A percentile compares a stretch with the other conserved stretches of the same genome.
phyloP scores from a whole-genome alignment of 2,888 invertebrate species.

The Patella ulyssiponensis region DNA sequence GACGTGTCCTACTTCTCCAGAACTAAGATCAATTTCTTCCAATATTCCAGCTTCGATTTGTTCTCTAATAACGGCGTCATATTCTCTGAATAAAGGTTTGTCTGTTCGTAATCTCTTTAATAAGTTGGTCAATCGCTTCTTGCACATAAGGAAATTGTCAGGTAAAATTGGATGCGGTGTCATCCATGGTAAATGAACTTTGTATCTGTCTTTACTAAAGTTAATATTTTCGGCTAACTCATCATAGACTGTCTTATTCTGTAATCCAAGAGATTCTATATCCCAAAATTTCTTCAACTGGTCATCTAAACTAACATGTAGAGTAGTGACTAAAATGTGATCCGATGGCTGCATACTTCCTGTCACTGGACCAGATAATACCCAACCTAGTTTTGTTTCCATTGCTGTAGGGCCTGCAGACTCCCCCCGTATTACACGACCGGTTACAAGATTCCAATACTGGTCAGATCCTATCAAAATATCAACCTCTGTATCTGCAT shows the following conservation, averaged over 20 bases:
- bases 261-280: not conserved
- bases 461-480: not conserved
- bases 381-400: not conserved
- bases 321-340: not conserved
- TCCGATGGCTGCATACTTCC: not conserved
- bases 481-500: not conserved
- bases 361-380: not conserved
- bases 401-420: not conserved
- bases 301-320: no score
- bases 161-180: not conserved
- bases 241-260: not conserved
- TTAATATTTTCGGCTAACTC: not conserved
- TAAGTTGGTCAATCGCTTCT: not conserved
- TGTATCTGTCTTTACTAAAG: not conserved
- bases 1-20: not conserved
- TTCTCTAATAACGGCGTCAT: not conserved
- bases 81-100: not conserved
- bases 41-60: not conserved
- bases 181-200: not conserved
- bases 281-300: not conserved
- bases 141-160: not conserved
- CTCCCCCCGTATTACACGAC: not conserved
- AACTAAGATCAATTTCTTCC: not conserved
- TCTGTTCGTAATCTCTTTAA: not conserved
- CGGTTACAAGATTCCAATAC: not conserved